These are phyloP conservation scores for Nephrotoma appendiculata DNA, from an alignment of 2,888 invertebrate genomes.

Conservation along the genomic window DNA sequence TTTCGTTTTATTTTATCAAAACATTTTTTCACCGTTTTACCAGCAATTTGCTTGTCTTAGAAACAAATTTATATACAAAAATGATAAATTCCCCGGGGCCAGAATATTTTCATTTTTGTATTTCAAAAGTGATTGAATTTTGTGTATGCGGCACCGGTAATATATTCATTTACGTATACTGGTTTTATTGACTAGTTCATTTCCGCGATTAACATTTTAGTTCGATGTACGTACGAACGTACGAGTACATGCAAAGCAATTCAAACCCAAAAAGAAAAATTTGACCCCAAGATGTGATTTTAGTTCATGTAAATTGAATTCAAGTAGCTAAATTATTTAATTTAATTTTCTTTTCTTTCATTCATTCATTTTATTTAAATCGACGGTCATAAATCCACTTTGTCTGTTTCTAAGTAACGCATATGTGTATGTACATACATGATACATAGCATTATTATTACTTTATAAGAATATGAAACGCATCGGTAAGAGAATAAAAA, in stretches of 20 bases:
- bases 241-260: too few species aligned
- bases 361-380: background rate
- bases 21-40: background rate
- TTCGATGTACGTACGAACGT: too few species aligned
- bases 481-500: background rate
- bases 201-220: background rate
- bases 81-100: background rate
- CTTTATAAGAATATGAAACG: background rate
- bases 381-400: background rate
- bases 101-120: background rate
- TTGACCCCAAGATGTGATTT: background rate
- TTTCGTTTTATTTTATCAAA: background rate
- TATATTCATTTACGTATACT: background rate
- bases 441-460: background rate
- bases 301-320: background rate
- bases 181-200: background rate
- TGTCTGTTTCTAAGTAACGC: background rate
- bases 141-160: background rate
- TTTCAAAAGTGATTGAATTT: background rate
- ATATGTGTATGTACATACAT: too few species aligned
- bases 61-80: background rate
- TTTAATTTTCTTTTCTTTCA: background rate
- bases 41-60: background rate
- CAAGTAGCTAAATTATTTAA: background rate
- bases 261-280: background rate